Evolutionary conservation across 2,113 vertebrate species (phyloP), one percentile per base, ranked within the genome.

Genomic region (Dasyurus viverrinus): DNA sequence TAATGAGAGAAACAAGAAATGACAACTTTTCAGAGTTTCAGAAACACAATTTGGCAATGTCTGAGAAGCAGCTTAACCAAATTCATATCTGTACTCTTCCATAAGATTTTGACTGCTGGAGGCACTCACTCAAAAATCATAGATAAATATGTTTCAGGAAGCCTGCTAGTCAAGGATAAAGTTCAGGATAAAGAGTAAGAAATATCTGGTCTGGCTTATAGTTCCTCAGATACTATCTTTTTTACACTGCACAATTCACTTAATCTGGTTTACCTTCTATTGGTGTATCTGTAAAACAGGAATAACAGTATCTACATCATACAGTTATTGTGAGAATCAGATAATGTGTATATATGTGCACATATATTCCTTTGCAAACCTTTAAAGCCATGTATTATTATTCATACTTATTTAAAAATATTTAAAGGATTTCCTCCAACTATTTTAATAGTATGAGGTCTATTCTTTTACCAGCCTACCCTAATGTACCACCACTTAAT

Each of bases 31-130:
- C 8, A 23, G 50, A 50, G 36, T 68, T 92, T n/a, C n/a, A n/a
- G 93, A 93, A 48, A 11, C 36, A 92, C 26, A 91, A 1, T 46
- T 57, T 89, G 60, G 93, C 48, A 93, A 84, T 46, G 92, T 90
- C 93, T 93, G 89, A 89, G 55, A 95, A 95, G 12, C 16, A 48
- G n/a, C 24, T 11, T 54, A 26, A 89, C 47, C 91, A 93, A 92
- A 91, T 89, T 50, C 48, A 47, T 91, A 54, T 76, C 68, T 91
- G n/a, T 12, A 92, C 90, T 53, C 60, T 42, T 76, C 95, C 92
- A 27, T 53, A 36, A 89, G 68, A 8, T 91, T 91, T 89, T n/a
- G 42, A 92, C 16, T n/a, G 46, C 36, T 60, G 26, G 16, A 26
- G 53, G 3, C 19, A 42, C 68, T 22, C n/a, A 42, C 36, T 84